Evolutionary conservation across 2,888 invertebrate species (phyloP).

Genomic region (Thecocarcelia acutangulata): DNA sequence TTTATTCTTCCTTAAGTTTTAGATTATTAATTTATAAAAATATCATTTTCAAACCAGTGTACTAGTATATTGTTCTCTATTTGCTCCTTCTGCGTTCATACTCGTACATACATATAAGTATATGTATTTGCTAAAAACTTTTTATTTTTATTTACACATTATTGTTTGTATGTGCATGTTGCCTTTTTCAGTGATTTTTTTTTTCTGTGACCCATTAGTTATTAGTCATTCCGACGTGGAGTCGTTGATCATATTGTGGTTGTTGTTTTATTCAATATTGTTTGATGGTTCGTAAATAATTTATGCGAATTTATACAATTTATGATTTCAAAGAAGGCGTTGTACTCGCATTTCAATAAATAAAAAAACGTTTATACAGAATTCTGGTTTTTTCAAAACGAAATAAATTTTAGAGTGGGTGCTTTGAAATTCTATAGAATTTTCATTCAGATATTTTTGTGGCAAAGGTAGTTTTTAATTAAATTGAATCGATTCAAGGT

Average conservation of each 20-base stretch:
- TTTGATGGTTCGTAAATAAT: slow-evolving; percentile 58
- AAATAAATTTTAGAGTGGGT: slow-evolving; percentile 47
- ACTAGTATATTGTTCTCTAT: background rate
- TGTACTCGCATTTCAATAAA: slow-evolving; percentile 18
- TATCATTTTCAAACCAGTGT: no score
- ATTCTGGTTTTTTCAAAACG: slow-evolving; percentile 37
- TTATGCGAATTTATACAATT: slow-evolving; percentile 59
- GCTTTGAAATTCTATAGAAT: slow-evolving; percentile 52
- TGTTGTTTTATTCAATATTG: slow-evolving; percentile 24
- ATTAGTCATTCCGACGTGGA: slow-evolving; percentile 55
- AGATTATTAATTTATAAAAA: no score
- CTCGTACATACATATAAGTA: background rate
- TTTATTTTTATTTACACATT: slow-evolving; percentile 1
- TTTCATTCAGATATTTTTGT: slow-evolving; percentile 22
- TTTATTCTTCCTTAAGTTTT: no score
- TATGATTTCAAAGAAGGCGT: slow-evolving; percentile 62
- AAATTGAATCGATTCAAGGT: slow-evolving; percentile 61
- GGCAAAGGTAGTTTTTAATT: slow-evolving; percentile 15
- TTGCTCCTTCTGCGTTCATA: background rate
- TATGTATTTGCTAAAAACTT: slow-evolving; percentile 3
- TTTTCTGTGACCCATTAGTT: slow-evolving; percentile 4
- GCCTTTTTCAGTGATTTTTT: slow-evolving; percentile 4
- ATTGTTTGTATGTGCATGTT: background rate
- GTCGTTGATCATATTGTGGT: slow-evolving; percentile 30
- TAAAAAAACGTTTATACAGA: slow-evolving; percentile 25